Percentiles rank a stretch among this genome's conserved stretches.
These are phyloP conservation scores for Caenorhabditis angaria DNA, from an alignment of 2,888 invertebrate species.

Conservation along the genomic window DNA sequence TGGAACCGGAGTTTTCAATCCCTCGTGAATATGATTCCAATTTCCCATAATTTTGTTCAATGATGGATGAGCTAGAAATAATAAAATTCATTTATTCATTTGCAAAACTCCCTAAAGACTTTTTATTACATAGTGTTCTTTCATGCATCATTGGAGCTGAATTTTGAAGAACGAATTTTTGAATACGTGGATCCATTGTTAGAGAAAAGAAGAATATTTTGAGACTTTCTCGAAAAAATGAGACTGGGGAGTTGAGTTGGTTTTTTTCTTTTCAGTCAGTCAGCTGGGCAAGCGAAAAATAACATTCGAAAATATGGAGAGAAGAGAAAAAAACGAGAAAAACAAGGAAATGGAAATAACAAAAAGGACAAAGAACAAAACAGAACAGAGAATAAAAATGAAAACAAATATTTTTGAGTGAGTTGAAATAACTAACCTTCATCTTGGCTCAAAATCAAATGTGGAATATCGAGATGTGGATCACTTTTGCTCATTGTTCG, in stretches of 20 bases:
- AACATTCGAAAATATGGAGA: conserved; percentile 16
- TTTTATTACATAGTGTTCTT: conserved; percentile 1
- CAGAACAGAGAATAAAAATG: not conserved
- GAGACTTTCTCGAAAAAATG: conserved; percentile 6
- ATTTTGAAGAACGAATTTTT: conserved; percentile 35
- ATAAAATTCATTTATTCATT: not conserved
- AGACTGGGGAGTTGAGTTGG: conserved; percentile 15
- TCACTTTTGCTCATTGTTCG: conserved; percentile 53
- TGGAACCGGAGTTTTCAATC: conserved; percentile 36
- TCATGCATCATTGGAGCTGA: conserved; percentile 22
- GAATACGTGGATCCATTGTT: conserved; percentile 39
- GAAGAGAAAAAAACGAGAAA: conserved; percentile 15
- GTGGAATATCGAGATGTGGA: conserved; percentile 54
- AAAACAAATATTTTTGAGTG: conserved; percentile 5
- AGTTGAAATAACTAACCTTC: conserved; percentile 43
- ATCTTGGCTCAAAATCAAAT: conserved; percentile 50
- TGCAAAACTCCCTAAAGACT: not conserved
- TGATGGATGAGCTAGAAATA: conserved; percentile 52
- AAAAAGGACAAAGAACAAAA: conserved; percentile 21
- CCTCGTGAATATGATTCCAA: conserved; percentile 46
- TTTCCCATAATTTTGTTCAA: conserved; percentile 52
- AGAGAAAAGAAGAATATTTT: not conserved
- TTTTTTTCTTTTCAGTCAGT: conserved; percentile 17
- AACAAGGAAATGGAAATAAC: conserved; percentile 16
- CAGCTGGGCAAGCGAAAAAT: conserved; percentile 10